Percentiles rank a stretch among this genome's conserved stretches.
phyloP scores from a whole-genome alignment of 1,140 invertebrate species.

The Atta colombica region DNA sequence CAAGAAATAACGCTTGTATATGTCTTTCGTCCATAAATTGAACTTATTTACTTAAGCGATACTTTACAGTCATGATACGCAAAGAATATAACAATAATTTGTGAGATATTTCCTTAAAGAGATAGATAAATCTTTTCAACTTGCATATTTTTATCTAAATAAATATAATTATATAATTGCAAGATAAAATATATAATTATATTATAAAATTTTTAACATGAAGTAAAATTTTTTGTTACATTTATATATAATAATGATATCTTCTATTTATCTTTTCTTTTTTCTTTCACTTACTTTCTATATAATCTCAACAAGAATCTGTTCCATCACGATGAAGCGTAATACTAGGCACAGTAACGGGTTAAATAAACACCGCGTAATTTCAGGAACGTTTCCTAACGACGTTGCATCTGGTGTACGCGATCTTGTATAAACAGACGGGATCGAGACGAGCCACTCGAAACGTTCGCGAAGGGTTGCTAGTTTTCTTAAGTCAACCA shows the following conservation, averaged over 20 bases:
- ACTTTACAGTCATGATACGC: conserved; percentile 9
- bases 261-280: not conserved
- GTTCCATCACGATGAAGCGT: conserved; percentile 47
- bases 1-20: conserved; percentile 26
- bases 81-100: not conserved
- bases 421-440: conserved; percentile 74
- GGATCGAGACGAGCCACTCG: conserved; percentile 74
- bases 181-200: not conserved
- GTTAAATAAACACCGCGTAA: conserved; percentile 76
- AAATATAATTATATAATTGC: no score
- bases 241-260: conserved; percentile 12
- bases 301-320: conserved; percentile 40
- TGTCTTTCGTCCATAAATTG: conserved; percentile 33
- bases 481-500: conserved; percentile 74
- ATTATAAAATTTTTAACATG: not conserved
- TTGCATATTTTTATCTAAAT: not conserved
- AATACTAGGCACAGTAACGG: conserved; percentile 57
- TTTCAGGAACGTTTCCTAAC: conserved; percentile 67
- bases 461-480: conserved; percentile 74
- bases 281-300: not conserved
- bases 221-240: not conserved
- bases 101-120: not conserved
- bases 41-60: conserved; percentile 15
- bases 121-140: not conserved
- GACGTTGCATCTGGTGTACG: conserved; percentile 74